Evolutionary conservation across 2,888 invertebrate species (phyloP), one percentile per base, ranked within the genome.

Genomic region (Ferdinandea cuprea): DNA sequence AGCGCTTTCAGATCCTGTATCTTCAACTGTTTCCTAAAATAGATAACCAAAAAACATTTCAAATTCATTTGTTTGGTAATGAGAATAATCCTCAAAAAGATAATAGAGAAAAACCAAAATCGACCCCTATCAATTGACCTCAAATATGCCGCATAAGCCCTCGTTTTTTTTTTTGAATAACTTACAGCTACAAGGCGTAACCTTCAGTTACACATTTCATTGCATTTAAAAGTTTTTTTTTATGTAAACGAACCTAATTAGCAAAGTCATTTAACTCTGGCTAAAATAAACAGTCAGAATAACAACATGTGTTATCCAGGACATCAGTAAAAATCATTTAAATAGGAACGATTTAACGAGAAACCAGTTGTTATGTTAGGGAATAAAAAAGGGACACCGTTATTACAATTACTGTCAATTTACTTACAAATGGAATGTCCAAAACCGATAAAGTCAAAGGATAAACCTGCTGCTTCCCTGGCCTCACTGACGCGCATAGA

Each of bases 1-100:
- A 69, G 93, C 93, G 86, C 94, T 93, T 89, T 95, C 95, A 28
- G 93, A 93, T n/a, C 93, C 94, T 15, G 94, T 94, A 88, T 94
- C 94, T 90, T 93, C 93, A 87, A 93, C 93, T 92, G 92, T 92
- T 89, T 92, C 92, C 92, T 91, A 17, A 30, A 42, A 66, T 13
- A 56, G 15, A 9, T 17, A 42, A 17, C 9, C 44, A 19, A 44
- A 9, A 17, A 7, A 5, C n/a, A n/a, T n/a, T 44, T 44, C 11
- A 9, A 1, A 11, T 17, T 11, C n/a, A 44, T 44, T 40, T 40
- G 37, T 7, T 40, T 40, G 5, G 40, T 40, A 15, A 40, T 13
- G 7, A 40, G 15, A 13, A 40, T 6, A 40, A 40, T 40, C 13
- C 40, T 13, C 7, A 25, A 13, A 15, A 40, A 7, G 15, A 40